Evolutionary conservation across 1,140 invertebrate species (phyloP).

Genomic region (Bombus superbus): DNA sequence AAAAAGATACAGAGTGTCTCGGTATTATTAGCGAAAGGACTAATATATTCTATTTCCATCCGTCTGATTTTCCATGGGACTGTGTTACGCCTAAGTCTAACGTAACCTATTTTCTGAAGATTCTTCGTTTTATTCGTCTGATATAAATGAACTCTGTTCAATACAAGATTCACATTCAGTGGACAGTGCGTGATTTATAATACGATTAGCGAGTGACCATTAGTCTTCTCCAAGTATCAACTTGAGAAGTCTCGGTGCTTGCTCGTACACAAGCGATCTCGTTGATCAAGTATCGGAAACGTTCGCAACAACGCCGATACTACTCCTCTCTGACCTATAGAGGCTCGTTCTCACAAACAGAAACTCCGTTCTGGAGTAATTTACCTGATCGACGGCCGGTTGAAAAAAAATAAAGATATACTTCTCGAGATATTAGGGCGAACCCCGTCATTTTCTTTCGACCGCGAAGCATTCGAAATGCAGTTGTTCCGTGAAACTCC

Average conservation of each 20-base stretch:
- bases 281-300: constrained; percentile 44
- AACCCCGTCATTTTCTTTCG: constrained; percentile 23
- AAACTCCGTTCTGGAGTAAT: background rate
- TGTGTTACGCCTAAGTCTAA: background rate
- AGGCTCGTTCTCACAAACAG: background rate
- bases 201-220: background rate
- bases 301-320: background rate
- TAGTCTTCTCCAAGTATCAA: background rate
- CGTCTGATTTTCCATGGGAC: background rate
- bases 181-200: background rate
- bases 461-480: constrained; percentile 1
- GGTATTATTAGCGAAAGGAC: background rate
- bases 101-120: background rate
- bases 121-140: background rate
- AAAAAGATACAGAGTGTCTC: too few species aligned
- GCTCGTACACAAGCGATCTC: constrained; percentile 26
- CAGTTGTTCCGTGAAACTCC: constrained; percentile 27
- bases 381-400: constrained; percentile 26
- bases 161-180: background rate
- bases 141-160: background rate
- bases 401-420: constrained; percentile 26
- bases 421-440: constrained; percentile 22
- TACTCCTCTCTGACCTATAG: background rate
- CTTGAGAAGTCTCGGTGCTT: background rate
- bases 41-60: background rate